Base-by-base conservation (phyloP, 2,113 vertebrate species). In the Cynoglossus semilaevis region DNA sequence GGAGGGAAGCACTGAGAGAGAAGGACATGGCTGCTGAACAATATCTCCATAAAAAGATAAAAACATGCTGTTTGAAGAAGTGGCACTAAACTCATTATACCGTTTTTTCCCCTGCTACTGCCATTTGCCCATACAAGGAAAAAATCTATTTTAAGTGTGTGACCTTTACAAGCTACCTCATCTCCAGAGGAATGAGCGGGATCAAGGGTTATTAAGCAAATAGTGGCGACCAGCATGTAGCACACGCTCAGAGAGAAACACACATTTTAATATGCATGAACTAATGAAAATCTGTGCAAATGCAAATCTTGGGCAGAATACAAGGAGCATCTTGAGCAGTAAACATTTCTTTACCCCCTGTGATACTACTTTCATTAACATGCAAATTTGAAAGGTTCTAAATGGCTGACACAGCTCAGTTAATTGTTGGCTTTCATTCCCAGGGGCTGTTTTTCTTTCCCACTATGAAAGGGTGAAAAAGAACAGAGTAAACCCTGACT, bases 1-100 rank as follows among this genome's bases (percentile, higher is more conserved):
- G 63, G 66, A 67, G 45, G 74, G 78, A 58, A 67, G 70, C 70
- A 62, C 58, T 48, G 76, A 82, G 72, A 74, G 67, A 80, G 79
- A 67, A 69, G 73, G 60, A 77, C 60, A 44, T 50, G 63, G 54
- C 43, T 61, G 68, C 67, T 57, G 75, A 76, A 79, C 65, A 80
- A 76, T 76, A 86, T 80, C 74, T 76, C 79, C 76, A 86, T 85
- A 79, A 72, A 86, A 87, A 79, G 82, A 79, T 52, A 82, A 58
- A 84, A 82, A 79, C 61, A 53, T 12, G 49, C 61, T 17, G 51
- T 55, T 66, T 37, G 38, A 66, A 58, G 66, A 46, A 51, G 58
- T n/a, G 62, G 73, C 56, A 60, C 51, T 8, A 17, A 64, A 61
- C 52, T 74, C 14, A 5, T 67, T 75, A 67, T 15, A 15, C 19